Conservation (phyloP, 1,140 invertebrate species). For the Bactericera cockerelli region DNA sequence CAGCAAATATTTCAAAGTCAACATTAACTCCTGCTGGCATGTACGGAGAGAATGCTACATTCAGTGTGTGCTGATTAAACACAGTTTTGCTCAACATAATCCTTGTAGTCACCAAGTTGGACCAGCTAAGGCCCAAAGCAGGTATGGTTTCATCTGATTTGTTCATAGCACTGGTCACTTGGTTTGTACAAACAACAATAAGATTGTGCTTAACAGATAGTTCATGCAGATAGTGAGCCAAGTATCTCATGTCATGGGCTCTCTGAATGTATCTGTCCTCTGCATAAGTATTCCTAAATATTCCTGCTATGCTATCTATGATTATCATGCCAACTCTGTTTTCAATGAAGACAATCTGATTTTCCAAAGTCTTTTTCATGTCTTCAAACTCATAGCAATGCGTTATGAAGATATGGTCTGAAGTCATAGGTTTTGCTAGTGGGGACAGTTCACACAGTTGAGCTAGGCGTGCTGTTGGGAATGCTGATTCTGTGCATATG, state of each 20-base stretch:
- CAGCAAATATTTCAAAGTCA: background rate
- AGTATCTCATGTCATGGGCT: slow-evolving; percentile 38
- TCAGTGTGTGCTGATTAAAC: slow-evolving; percentile 8
- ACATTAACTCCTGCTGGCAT: background rate
- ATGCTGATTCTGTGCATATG: slow-evolving; percentile 58
- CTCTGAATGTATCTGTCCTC: slow-evolving; percentile 28
- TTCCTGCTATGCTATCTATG: slow-evolving; percentile 57
- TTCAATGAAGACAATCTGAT: background rate
- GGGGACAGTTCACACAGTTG: slow-evolving; percentile 28
- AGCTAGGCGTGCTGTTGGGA: slow-evolving; percentile 50
- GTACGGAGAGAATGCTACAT: background rate
- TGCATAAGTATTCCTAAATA: slow-evolving; percentile 47
- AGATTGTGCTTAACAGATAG: slow-evolving; percentile 37
- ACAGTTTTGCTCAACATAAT: slow-evolving; percentile 31
- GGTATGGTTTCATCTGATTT: slow-evolving; percentile 26
- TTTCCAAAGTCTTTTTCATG: background rate
- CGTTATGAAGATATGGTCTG: background rate
- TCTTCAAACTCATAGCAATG: background rate
- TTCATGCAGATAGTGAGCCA: slow-evolving; percentile 39
- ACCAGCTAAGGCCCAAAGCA: slow-evolving; percentile 48
- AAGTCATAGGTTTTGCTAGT: slow-evolving; percentile 19
- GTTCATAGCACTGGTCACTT: slow-evolving; percentile 34
- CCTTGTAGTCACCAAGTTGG: slow-evolving; percentile 46
- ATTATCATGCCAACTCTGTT: slow-evolving; percentile 41
- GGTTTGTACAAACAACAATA: slow-evolving; percentile 52